Evolutionary conservation across 2,888 invertebrate genomes (phyloP).

Genomic region (Morpho achilles): DNA sequence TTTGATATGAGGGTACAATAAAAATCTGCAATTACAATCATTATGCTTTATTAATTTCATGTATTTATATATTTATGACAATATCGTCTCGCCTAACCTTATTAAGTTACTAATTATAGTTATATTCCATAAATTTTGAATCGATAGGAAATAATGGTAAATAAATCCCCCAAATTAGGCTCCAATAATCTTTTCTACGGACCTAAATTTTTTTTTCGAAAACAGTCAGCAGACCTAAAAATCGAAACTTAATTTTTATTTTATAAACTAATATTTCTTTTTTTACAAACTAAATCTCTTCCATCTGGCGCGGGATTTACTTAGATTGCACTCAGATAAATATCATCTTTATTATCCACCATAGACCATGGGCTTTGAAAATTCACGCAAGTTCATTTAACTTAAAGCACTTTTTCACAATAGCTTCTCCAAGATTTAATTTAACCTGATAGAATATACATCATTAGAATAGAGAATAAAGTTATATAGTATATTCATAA

Average conservation of each 20-base stretch:
- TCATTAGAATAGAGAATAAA: too few relatives aligned
- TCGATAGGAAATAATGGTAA: conserved; percentile 77
- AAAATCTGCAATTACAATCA: conserved; percentile 73
- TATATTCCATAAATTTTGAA: conserved; percentile 77
- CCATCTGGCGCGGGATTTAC: conserved; percentile 66
- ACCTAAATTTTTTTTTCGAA: conserved; percentile 52
- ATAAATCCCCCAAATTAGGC: conserved; percentile 67
- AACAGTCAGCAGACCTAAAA: conserved; percentile 57
- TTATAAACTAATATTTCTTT: conserved; percentile 50
- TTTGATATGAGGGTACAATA: conserved; percentile 37
- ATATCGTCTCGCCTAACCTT: conserved; percentile 80
- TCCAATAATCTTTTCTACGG: conserved; percentile 53
- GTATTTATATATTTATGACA: conserved; percentile 81
- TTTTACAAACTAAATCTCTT: conserved; percentile 53
- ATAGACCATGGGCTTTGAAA: conserved; percentile 4
- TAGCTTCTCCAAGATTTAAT: background rate
- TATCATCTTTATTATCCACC: conserved; percentile 6
- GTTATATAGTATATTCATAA: too few relatives aligned
- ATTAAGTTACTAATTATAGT: conserved; percentile 78
- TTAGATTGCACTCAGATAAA: conserved; percentile 34
- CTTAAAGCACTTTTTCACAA: conserved; percentile 5
- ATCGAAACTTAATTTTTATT: conserved; percentile 62
- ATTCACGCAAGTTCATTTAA: conserved; percentile 7
- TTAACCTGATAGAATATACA: too few relatives aligned
- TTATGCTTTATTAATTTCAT: conserved; percentile 81